Base-by-base conservation (phyloP, 2,888 invertebrate species). In the Patella ulyssiponensis region DNA sequence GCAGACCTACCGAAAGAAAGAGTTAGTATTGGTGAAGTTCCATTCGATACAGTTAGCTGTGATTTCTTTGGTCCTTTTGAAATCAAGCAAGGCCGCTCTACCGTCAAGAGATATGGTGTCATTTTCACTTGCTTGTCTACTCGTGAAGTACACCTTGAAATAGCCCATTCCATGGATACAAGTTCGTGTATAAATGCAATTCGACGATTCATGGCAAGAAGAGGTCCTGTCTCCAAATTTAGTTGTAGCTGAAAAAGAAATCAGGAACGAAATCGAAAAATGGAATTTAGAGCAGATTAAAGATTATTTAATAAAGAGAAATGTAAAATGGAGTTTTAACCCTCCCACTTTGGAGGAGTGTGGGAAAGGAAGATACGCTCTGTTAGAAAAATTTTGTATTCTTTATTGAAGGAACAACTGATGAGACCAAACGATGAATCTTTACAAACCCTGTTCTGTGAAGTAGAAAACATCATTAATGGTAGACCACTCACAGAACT, bases 281-380 rank as follows among this genome's bases (percentile, higher is more conserved):
- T 80, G 77, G 80, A 79, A 84, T 56, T 23, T 33, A 27, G 56
- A 52, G 3, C 53, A 75, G 14, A 80, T 27, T 44, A 20, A 58
- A 17, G 52, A 80, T 17, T 58, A 71, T 64, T 56, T 81, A 64
- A 1, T 70, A 20, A 74, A 80, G 27, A 77, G 74, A n/a, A 54
- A 51, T 17, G 77, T 84, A 20, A 51, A 56, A 15, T 84, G 82
- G 80, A 69, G 75, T 52, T 82, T 80, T 51, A 83, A 82, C 56
- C 81, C 78, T 80, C 77, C 14, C 82, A 83, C n/a, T 70, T 76
- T 52, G 80, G 81, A n/a, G 82, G 83, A 20, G 71, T 81, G 17
- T 83, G 81, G 81, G 81, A 83, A 78, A 51, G 83, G 53, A 52
- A 77, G 51, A 81, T 82, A 71, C 82, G 15, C 44, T 44, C 44